Evolutionary conservation across 2,888 invertebrate species (phyloP), one percentile per base, ranked within the genome.

Genomic region (Gandaritis pyraliata): DNA sequence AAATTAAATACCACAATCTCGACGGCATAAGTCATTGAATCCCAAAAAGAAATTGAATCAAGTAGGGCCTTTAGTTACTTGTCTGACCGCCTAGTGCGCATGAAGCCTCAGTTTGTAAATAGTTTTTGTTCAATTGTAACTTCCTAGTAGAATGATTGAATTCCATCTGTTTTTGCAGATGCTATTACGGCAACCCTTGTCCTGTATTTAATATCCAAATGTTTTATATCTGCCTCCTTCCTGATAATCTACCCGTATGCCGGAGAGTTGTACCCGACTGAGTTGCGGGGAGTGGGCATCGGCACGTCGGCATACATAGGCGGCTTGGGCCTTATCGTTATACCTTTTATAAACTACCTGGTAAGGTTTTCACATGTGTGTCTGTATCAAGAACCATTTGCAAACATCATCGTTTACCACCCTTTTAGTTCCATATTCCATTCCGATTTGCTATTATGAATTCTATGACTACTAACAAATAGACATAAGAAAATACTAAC

Each of bases 161-260:
- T 46, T 62, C 61, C 48, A 64, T 59, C 66, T 67, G 64, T 70
- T 75, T 72, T 90, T 87, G 57, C 86, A 96, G 97, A 96, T 88
- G 96, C 96, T 49, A 94, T 95, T 58, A 93, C 93, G 60, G 94
- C 95, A 77, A 97, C 97, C 41, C 87, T 97, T 46, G 92, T 95
- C 60, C 87, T 97, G 15, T 97, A 96, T 83, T 88, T 97, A 41
- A 92, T 97, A 75, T 96, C 97, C 12, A 98, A 98, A 88, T 97
- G 97, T 69, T 94, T 97, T 69, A 96, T 98, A 79, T 97, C 98
- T 1, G 97, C 97, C 6, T 97, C 97, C 6, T 98, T 97, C 88
- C 92, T 97, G 59, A 97, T 97, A 66, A 97, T 98, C 74, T 98
- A 98, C 85, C 97, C 98, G 0, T 98, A 98, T 85, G 97, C 97